Base-by-base conservation (phyloP, 2,797 vertebrate species). In the Xenopus petersii region DNA sequence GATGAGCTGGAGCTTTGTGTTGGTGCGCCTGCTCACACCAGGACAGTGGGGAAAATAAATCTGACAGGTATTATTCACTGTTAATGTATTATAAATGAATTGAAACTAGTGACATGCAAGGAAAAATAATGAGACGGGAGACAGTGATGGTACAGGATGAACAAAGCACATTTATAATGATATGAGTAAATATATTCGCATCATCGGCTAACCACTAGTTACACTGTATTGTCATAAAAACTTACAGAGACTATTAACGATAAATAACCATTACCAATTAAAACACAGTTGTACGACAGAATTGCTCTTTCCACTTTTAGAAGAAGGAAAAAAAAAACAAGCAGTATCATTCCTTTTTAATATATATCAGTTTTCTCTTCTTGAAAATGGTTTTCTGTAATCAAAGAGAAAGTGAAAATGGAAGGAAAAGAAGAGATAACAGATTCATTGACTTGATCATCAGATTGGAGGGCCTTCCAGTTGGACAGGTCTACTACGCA, bases 11-110 rank as follows among this genome's bases (percentile, higher is more conserved):
- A 65, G 89, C 88, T 89, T 92, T 87, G 91, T 89, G 88, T 92
- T 92, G 91, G 90, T 92, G 91, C 91, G 89, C 89, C 77, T 93
- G 93, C 92, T 93, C 91, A 93, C 93, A 92, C 90, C 91, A 90
- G 91, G 92, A 93, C 91, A 93, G 92, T 91, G 91, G 88, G 90
- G 90, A 90, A 91, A 92, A 89, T 89, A 89, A 92, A 92, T 92
- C 93, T 91, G 92, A 93, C 90, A 93, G 90, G 92, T 94, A 93
- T 93, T 92, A 92, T 92, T 93, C 89, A 92, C 92, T 94, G 93
- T 94, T 94, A 94, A 94, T 93, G 93, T 93, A 92, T 93, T 94
- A 94, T 93, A 94, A 94, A 94, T 94, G 93, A 92, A 93, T 91
- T 94, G 92, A 93, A 92, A 94, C 92, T 93, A 93, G 93, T 94